Conservation (phyloP, 2,797 vertebrate genomes). For the Rousettus madagascariensis region DNA sequence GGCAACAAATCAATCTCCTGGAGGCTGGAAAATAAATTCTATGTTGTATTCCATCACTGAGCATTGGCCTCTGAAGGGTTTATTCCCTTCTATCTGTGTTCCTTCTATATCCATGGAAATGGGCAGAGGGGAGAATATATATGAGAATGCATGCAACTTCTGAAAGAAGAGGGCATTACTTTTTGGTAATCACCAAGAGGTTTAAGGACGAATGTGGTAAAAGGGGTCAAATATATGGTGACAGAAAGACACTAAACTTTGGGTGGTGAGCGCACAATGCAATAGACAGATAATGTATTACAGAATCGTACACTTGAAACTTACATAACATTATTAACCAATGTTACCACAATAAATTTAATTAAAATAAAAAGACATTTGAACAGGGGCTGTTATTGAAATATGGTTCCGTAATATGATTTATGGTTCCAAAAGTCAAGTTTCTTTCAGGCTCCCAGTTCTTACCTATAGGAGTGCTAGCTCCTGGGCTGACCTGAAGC, state of each 20-base stretch:
- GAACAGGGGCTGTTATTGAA: neutral
- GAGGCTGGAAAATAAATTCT: constrained; percentile 47
- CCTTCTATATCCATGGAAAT: constrained; percentile 44
- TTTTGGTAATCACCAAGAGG: neutral
- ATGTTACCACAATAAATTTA: too few species aligned
- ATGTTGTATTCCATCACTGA: neutral
- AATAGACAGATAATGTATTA: too few species aligned
- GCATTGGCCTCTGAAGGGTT: neutral
- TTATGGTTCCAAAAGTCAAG: neutral
- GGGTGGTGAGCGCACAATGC: too few species aligned
- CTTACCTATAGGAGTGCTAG: constrained; percentile 91
- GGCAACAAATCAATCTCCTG: constrained; percentile 57
- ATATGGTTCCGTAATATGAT: neutral
- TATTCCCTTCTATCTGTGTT: neutral
- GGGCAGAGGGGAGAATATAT: neutral
- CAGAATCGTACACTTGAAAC: too few species aligned
- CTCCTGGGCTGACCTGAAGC: constrained; percentile 92
- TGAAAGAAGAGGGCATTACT: neutral
- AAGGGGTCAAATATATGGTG: too few species aligned
- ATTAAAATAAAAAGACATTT: too few species aligned
- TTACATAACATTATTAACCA: too few species aligned
- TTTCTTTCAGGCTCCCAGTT: neutral
- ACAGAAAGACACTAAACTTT: too few species aligned
- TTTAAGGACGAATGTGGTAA: too few species aligned
- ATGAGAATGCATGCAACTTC: neutral